Conservation (phyloP, 2,113 vertebrate genomes). For the Clarias macrocephalus region DNA sequence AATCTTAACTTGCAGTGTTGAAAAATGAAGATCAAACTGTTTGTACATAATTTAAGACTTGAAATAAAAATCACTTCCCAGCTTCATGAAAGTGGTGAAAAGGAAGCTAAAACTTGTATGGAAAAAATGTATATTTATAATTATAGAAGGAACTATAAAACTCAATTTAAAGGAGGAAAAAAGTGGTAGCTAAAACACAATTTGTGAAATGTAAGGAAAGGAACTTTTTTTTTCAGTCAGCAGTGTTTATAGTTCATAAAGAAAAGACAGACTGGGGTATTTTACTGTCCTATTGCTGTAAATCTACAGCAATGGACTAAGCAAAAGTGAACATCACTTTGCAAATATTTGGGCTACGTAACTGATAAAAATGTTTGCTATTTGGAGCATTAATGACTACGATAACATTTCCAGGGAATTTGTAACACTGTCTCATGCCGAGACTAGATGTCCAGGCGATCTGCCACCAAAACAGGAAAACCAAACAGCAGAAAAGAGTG, state of each 20-base stretch:
- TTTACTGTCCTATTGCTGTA: background rate
- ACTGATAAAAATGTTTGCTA: background rate
- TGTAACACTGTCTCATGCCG: conserved; percentile 5
- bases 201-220: background rate
- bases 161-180: background rate
- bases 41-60: background rate
- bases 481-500: conserved; percentile 31
- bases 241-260: background rate
- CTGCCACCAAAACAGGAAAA: conserved; percentile 32
- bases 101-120: background rate
- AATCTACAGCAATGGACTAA: conserved; percentile 4
- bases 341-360: background rate
- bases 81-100: background rate
- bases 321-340: background rate
- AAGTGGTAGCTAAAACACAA: background rate
- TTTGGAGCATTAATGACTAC: conserved; percentile 6
- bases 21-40: background rate
- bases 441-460: conserved; percentile 17
- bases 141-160: background rate
- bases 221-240: background rate
- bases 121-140: background rate
- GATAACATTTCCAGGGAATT: background rate
- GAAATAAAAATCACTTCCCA: background rate
- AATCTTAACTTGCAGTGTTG: background rate
- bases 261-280: background rate